Base-by-base conservation (phyloP, 2,888 invertebrate genomes). In the Eristalis intricaria region DNA sequence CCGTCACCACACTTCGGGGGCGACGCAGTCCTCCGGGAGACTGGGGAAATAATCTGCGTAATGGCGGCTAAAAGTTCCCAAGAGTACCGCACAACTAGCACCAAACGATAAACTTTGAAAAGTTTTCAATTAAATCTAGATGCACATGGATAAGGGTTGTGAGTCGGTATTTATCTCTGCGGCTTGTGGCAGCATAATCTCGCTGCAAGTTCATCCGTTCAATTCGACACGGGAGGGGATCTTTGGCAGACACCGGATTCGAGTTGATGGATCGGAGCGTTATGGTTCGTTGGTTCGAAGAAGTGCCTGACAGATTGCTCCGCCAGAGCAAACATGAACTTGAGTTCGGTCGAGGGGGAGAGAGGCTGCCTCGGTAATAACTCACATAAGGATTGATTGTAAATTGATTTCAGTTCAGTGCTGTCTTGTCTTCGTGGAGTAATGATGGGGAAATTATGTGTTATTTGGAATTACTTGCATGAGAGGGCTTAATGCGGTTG, bases 41-140 rank as follows among this genome's bases (percentile, higher is more conserved):
- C 13, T 11, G 50, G 8, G 50, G 19, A 50, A 19, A 50, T 50
- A 50, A 50, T 50, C 50, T 50, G 50, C 50, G 50, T 50, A 50
- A 50, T 50, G 50, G 60, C 8, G 60, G 26, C 15, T 60, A n/a
- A 26, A 19, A 23, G 60, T 60, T 60, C 26, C 26, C 11, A 26
- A 60, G 32, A 60, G 60, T 60, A 15, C 15, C 26, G 4, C 60
- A 4, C 26, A 60, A 60, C 60, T 5, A 26, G 15, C 56, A 19
- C 29, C 5, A 15, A 26, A 43, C 15, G 66, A 35, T 7, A 26
- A 71, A 71, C 60, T 71, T 73, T 73, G 11, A 11, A 26, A 61
- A 63, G n/a, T 71, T 73, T 73, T 43, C 71, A 73, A 73, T 63
- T 61, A 73, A 60, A 35, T 56, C 26, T 11, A 70, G 43, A 23